These are phyloP conservation scores for Lordiphosa fenestrarum DNA, from an alignment of 2,888 invertebrate species.

Conservation along the genomic window DNA sequence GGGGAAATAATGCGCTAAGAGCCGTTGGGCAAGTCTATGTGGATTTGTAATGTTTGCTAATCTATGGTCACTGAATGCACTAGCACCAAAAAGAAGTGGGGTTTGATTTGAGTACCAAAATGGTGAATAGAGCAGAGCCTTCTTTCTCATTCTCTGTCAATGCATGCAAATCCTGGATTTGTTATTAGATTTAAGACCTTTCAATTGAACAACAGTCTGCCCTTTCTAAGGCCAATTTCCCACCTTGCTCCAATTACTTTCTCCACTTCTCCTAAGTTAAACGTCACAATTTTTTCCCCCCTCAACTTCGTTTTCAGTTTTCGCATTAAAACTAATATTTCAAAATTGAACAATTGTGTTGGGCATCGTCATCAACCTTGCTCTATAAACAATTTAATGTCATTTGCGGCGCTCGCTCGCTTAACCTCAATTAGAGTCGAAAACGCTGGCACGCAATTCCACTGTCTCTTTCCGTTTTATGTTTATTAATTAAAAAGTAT, in stretches of 20 bases:
- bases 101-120: too few relatives aligned
- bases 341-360: slow-evolving; percentile 28
- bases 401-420: slow-evolving; percentile 31
- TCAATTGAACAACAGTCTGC: too few relatives aligned
- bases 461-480: slow-evolving; percentile 4
- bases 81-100: too few relatives aligned
- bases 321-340: slow-evolving; percentile 41
- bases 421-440: slow-evolving; percentile 53
- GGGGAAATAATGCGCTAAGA: too few relatives aligned
- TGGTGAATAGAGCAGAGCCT: too few relatives aligned
- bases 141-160: too few relatives aligned
- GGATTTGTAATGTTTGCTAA: too few relatives aligned
- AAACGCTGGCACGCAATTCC: slow-evolving; percentile 45
- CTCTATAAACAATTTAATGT: slow-evolving; percentile 58
- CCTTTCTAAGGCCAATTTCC: not conserved
- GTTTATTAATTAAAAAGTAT: slow-evolving; percentile 29
- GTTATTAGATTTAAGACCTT: too few relatives aligned
- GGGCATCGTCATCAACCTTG: slow-evolving; percentile 46
- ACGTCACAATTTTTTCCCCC: slow-evolving; percentile 28
- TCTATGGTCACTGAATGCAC: too few relatives aligned
- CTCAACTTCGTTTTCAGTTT: slow-evolving; percentile 18
- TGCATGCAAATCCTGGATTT: too few relatives aligned
- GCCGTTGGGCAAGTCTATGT: too few relatives aligned
- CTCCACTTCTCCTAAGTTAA: not conserved
- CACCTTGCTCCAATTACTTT: slow-evolving; percentile 18